Conservation (phyloP, 2,797 vertebrate species). For the Poeciliopsis gracilis region DNA sequence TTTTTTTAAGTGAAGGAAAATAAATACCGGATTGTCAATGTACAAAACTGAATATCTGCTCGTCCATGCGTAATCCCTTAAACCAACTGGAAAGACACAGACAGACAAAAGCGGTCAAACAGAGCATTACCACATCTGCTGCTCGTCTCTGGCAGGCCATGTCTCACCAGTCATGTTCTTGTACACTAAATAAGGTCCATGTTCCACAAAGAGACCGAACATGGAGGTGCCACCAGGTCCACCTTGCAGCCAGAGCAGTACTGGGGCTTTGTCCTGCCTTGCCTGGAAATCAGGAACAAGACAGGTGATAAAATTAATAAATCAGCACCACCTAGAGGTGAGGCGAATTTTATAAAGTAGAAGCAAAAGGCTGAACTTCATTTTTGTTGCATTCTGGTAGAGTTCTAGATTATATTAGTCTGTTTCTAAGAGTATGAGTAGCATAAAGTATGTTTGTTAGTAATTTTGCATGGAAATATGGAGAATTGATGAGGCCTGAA, state of each 20-base stretch:
- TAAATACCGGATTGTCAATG: slow-evolving; percentile 83
- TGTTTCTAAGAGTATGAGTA: background rate
- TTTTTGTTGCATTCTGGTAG: background rate
- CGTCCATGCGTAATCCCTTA: slow-evolving; percentile 83
- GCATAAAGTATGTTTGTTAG: background rate
- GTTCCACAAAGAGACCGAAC: slow-evolving; percentile 93
- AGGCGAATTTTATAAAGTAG: background rate
- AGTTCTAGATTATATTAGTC: background rate
- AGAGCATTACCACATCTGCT: background rate
- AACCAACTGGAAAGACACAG: slow-evolving; percentile 70
- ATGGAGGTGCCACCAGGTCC: slow-evolving; percentile 88
- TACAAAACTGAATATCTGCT: slow-evolving; percentile 85
- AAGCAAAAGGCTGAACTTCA: background rate
- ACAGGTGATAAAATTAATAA: background rate
- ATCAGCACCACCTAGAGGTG: slow-evolving; percentile 60
- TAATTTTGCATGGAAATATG: background rate
- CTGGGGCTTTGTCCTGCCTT: slow-evolving; percentile 71
- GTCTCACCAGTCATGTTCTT: slow-evolving; percentile 84
- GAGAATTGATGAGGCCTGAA: background rate
- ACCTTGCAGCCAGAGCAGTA: slow-evolving; percentile 90
- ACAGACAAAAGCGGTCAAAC: background rate
- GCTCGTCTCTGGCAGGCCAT: background rate
- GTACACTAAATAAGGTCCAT: slow-evolving; percentile 87
- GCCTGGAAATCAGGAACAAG: slow-evolving; percentile 57
- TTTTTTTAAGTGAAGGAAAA: background rate